Evolutionary conservation across 2,888 invertebrate genomes (phyloP).

Genomic region (Chrysolina americana): DNA sequence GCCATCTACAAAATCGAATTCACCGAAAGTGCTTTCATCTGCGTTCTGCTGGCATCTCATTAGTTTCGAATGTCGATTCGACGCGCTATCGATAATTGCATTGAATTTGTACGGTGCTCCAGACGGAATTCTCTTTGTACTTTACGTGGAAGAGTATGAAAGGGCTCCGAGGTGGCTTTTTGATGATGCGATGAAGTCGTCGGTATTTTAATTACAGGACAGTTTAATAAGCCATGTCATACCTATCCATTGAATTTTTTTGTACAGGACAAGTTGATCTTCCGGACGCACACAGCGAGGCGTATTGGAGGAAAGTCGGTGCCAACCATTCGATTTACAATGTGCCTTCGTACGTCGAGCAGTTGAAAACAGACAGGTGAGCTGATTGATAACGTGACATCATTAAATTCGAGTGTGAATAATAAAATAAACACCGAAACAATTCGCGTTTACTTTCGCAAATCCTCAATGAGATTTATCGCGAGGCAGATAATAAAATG

Average conservation of each 20-base stretch:
- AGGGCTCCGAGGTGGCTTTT: background rate
- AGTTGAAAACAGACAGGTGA: conserved; percentile 63
- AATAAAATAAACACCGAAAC: too few species aligned
- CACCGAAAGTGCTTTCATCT: background rate
- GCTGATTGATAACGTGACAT: background rate
- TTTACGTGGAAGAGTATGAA: background rate
- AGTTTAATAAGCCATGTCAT: background rate
- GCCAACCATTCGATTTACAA: conserved; percentile 72
- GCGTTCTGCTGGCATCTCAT: background rate
- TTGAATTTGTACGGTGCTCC: background rate
- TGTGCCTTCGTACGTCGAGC: conserved; percentile 65
- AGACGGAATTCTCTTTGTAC: background rate
- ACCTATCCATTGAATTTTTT: conserved; percentile 33
- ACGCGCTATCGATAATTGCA: background rate
- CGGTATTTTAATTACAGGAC: background rate
- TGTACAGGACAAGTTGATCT: conserved; percentile 75
- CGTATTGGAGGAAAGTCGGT: conserved; percentile 78
- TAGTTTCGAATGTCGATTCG: conserved; percentile 10
- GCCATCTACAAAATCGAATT: background rate
- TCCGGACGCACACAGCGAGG: conserved; percentile 81
- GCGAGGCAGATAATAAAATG: background rate
- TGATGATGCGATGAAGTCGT: too few species aligned
- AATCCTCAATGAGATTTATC: too few species aligned
- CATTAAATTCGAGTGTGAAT: too few species aligned
- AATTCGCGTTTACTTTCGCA: too few species aligned